These are phyloP conservation scores for Sebastes cheni DNA, from an alignment of 2,797 vertebrate genomes.

Conservation along the genomic window DNA sequence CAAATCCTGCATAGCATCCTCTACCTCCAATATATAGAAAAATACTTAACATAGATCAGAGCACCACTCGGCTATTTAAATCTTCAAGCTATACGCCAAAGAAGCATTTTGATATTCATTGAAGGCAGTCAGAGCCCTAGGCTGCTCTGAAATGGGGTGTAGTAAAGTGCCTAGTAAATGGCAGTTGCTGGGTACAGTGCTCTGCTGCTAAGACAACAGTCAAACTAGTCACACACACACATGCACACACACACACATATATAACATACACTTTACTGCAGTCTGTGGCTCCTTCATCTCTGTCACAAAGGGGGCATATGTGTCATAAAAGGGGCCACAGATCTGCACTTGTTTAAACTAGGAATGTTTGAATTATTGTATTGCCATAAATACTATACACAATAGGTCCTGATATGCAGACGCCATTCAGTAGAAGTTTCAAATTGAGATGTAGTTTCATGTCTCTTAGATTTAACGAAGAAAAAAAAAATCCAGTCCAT, in stretches of 20 bases:
- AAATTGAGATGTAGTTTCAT: not conserved
- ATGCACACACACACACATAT: slow-evolving; percentile 1
- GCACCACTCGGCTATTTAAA: not conserved
- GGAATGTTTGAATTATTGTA: not conserved
- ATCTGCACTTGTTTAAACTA: slow-evolving; percentile 15
- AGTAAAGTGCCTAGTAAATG: slow-evolving; percentile 47
- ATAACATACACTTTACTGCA: slow-evolving; percentile 31
- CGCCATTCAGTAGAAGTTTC: not conserved
- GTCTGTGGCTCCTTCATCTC: not conserved
- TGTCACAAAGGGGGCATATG: not conserved
- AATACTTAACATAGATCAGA: not conserved
- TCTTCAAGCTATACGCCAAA: not conserved
- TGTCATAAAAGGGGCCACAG: slow-evolving; percentile 4
- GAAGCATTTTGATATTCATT: slow-evolving; percentile 15
- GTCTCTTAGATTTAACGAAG: not conserved
- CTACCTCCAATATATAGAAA: not conserved
- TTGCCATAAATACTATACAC: not conserved
- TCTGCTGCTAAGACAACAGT: slow-evolving; percentile 61
- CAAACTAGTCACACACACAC: slow-evolving; percentile 12
- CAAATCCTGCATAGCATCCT: not conserved
- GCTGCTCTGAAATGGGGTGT: slow-evolving; percentile 18
- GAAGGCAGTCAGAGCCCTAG: not conserved
- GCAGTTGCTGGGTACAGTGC: slow-evolving; percentile 20
- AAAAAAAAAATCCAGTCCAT: not conserved
- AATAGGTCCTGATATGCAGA: not conserved